phyloP scores from a whole-genome alignment of 2,888 invertebrate species.

The Acrobasis suavella region DNA sequence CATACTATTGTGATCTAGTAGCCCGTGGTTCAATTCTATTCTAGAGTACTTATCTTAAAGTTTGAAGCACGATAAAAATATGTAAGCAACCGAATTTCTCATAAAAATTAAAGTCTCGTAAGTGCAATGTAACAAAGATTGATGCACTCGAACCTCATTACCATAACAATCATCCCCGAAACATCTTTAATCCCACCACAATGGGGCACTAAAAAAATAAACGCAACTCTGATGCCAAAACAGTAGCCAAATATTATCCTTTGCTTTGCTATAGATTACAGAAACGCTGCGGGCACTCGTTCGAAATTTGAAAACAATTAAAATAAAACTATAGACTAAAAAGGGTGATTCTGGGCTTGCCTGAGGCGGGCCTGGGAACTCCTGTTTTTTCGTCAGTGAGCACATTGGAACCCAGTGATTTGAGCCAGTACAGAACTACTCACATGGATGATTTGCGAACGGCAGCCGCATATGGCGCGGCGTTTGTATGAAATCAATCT shows the following conservation, averaged over 20 bases:
- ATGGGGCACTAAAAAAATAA: constrained; percentile 27
- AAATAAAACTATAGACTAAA: constrained; percentile 47
- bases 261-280: constrained; percentile 52
- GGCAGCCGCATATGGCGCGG: constrained; percentile 15
- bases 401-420: constrained; percentile 15
- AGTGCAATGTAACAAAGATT: constrained; percentile 15
- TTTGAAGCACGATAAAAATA: too few species aligned
- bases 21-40: too few species aligned
- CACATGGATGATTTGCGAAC: constrained; percentile 20
- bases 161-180: constrained; percentile 25
- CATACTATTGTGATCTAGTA: too few species aligned
- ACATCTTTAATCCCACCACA: constrained; percentile 30
- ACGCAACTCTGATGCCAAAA: constrained; percentile 30
- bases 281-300: constrained; percentile 58
- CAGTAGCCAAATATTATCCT: constrained; percentile 37
- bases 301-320: constrained; percentile 75
- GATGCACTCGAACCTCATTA: constrained; percentile 25
- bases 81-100: too few species aligned
- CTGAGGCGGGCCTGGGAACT: constrained; percentile 30
- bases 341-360: constrained; percentile 26
- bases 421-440: constrained; percentile 4
- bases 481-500: constrained; percentile 19
- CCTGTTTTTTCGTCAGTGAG: constrained; percentile 18
- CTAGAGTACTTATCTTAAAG: too few species aligned
- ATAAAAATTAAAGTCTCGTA: not conserved